These are phyloP conservation scores for Sebastes melanostomus DNA, from an alignment of 2,797 vertebrate species.

Conservation along the genomic window DNA sequence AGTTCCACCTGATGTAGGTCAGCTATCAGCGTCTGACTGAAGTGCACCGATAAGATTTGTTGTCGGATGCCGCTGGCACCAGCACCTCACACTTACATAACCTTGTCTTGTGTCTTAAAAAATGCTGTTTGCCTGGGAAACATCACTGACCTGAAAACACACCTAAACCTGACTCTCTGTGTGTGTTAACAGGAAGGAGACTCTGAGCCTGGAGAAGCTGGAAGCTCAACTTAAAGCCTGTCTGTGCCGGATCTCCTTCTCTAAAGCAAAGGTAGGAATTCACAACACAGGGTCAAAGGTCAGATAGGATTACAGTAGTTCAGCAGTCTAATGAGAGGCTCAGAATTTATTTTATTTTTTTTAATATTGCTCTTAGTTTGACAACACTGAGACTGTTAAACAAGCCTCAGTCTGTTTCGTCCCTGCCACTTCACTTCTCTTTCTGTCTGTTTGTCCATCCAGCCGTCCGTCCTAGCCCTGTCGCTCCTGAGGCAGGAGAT, in stretches of 20 bases:
- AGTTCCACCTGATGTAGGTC: conserved; percentile 8
- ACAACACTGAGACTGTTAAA: neutral
- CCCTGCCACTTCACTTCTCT: neutral
- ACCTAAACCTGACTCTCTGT: neutral
- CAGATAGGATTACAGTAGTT: neutral
- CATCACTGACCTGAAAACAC: neutral
- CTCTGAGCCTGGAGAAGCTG: conserved; percentile 91
- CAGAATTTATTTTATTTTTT: neutral
- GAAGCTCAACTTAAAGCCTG: conserved; percentile 98
- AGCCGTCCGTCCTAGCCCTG: conserved; percentile 96
- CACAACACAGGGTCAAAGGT: neutral
- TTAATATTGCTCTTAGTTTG: neutral
- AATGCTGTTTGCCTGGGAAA: neutral
- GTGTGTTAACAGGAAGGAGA: conserved; percentile 84
- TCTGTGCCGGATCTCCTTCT: conserved; percentile 92
- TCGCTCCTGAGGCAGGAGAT: conserved; percentile 94
- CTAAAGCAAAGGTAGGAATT: conserved; percentile 93
- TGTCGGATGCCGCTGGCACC: neutral
- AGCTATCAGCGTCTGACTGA: conserved; percentile 11
- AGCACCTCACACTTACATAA: conserved; percentile 26
- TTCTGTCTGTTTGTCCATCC: neutral
- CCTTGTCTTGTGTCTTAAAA: neutral
- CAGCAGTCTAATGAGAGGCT: neutral
- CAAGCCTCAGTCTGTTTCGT: neutral
- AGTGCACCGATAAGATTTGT: conserved; percentile 44